Evolutionary conservation across 30 jellyfish, hydroid and myxozoan species (phyloP).

Genomic region (Sanderia malayensis): DNA sequence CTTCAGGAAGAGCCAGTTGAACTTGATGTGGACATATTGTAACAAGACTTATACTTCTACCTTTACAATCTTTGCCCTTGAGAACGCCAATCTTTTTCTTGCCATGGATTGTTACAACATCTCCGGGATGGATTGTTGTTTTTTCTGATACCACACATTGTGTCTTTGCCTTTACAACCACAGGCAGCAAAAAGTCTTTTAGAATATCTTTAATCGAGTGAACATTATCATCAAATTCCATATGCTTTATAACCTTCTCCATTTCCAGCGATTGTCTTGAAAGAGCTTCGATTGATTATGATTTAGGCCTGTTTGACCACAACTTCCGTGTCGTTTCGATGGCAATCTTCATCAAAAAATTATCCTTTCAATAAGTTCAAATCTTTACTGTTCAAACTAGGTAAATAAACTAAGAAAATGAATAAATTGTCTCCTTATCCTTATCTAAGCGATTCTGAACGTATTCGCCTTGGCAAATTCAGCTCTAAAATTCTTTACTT

Average conservation of each 20-base stretch:
- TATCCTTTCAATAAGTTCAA: too few species aligned
- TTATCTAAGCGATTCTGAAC: too few species aligned
- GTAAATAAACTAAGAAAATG: too few species aligned
- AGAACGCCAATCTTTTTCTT: constrained; percentile 50
- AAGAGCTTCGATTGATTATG: not conserved
- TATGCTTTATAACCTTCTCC: constrained; percentile 31
- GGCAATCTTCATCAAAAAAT: too few species aligned
- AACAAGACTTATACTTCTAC: constrained; percentile 44
- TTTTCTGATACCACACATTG: constrained; percentile 35
- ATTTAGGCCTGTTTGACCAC: constrained; percentile 9
- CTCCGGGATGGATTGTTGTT: constrained; percentile 49
- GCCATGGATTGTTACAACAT: constrained; percentile 59
- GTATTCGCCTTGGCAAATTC: too few species aligned
- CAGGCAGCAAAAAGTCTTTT: constrained; percentile 18
- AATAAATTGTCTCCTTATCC: too few species aligned
- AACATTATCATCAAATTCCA: constrained; percentile 22
- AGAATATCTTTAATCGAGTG: constrained; percentile 3
- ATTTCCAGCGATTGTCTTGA: not conserved
- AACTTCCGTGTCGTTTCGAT: not conserved
- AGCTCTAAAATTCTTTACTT: too few species aligned
- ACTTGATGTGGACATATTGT: constrained; percentile 59
- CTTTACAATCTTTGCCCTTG: constrained; percentile 70
- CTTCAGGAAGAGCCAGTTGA: constrained; percentile 55
- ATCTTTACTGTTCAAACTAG: too few species aligned
- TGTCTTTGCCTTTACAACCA: constrained; percentile 11